A percentile compares a stretch with the other conserved stretches of the same genome.
Conservation (phyloP, 1,140 invertebrate genomes). For the Drosophila quadrilineata region DNA sequence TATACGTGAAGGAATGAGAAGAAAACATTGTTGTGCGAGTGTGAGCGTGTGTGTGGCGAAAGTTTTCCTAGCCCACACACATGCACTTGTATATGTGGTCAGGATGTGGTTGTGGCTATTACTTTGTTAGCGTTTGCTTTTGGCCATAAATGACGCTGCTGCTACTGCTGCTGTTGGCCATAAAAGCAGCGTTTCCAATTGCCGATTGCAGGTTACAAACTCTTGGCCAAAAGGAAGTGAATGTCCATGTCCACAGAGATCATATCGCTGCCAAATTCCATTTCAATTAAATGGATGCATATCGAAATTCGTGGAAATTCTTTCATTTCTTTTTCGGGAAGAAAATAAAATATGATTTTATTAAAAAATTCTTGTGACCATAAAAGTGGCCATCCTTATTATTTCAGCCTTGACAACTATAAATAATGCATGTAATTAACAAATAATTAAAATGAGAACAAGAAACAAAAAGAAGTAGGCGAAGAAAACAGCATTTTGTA, state of each 20-base stretch:
- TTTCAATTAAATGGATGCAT: no score
- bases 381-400: neutral
- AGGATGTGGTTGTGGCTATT: slow-evolving; percentile 14
- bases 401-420: slow-evolving; percentile 6
- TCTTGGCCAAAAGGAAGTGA: slow-evolving; percentile 29
- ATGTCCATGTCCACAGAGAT: no score
- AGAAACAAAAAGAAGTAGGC: no score
- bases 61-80: slow-evolving; percentile 36
- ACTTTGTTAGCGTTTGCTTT: slow-evolving; percentile 36
- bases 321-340: no score
- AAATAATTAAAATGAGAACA: slow-evolving; percentile 32
- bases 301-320: no score
- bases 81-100: slow-evolving; percentile 2
- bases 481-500: no score
- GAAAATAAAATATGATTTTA: no score
- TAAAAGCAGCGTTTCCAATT: slow-evolving; percentile 37
- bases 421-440: slow-evolving; percentile 1
- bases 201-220: slow-evolving; percentile 20
- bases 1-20: slow-evolving; percentile 13
- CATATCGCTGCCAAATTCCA: no score
- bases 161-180: no score
- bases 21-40: slow-evolving; percentile 43
- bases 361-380: no score
- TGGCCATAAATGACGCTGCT: slow-evolving; percentile 40
- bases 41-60: no score